Evolutionary conservation across 2,113 vertebrate species (phyloP).

Genomic region (Cheilinus undulatus): DNA sequence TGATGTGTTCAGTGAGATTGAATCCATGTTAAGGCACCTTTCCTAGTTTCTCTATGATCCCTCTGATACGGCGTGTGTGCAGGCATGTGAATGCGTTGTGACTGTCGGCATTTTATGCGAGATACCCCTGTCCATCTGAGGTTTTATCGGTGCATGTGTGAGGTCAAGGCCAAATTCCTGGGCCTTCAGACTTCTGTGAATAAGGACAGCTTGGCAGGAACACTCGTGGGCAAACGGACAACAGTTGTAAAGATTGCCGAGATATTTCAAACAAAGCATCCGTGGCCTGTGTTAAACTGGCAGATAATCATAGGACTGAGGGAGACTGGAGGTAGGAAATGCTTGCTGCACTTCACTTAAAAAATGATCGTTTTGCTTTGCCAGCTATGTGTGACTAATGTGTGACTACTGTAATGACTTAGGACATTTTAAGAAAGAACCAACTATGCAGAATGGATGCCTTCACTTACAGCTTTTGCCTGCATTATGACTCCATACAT

Average conservation of each 20-base stretch:
- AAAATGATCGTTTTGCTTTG: too few relatives aligned
- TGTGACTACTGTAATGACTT: conserved; percentile 12
- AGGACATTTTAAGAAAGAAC: conserved; percentile 2
- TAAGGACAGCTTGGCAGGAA: conserved; percentile 78
- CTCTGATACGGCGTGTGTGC: conserved; percentile 36
- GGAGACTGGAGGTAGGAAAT: conserved; percentile 53
- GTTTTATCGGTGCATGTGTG: conserved; percentile 66
- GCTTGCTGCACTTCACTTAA: too few relatives aligned
- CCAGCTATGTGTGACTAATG: conserved; percentile 8
- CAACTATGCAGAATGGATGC: background rate
- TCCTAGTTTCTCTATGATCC: conserved; percentile 16
- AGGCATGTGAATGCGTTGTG: conserved; percentile 44
- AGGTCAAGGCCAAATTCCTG: conserved; percentile 79
- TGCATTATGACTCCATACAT: too few relatives aligned
- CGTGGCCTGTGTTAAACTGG: conserved; percentile 81
- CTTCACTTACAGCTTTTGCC: background rate
- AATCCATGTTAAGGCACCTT: background rate
- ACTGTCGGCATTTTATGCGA: conserved; percentile 65
- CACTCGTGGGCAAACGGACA: conserved; percentile 81
- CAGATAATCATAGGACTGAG: conserved; percentile 57
- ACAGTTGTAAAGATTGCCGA: conserved; percentile 81
- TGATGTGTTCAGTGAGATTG: too few relatives aligned
- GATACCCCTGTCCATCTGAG: conserved; percentile 56
- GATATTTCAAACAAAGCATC: conserved; percentile 84
- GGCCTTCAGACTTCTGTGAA: conserved; percentile 78